Percentiles rank a stretch among this genome's conserved stretches.
phyloP scores from a whole-genome alignment of 1,140 invertebrate species.

The Drosophila serrata region DNA sequence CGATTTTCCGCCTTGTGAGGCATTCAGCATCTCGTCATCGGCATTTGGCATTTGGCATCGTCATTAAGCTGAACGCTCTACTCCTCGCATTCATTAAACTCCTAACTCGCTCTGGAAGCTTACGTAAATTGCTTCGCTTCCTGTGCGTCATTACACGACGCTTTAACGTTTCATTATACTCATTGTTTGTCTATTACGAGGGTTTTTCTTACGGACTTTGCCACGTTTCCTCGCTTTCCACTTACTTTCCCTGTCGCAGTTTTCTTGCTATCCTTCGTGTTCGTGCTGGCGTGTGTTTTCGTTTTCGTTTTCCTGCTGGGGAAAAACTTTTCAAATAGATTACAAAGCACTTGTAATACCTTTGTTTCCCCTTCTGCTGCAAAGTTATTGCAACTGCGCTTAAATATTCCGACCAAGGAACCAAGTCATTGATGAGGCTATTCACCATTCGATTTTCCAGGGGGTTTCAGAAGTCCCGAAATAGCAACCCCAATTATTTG shows the following conservation, averaged over 20 bases:
- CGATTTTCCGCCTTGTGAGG: constrained; percentile 16
- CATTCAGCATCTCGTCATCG: not conserved
- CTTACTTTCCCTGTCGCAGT: not conserved
- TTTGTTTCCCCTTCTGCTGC: constrained; percentile 47
- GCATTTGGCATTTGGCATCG: constrained; percentile 16
- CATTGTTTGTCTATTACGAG: constrained; percentile 75
- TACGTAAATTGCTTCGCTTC: constrained; percentile 71
- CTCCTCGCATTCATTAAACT: constrained; percentile 60
- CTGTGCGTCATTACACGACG: constrained; percentile 70
- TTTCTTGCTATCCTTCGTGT: constrained; percentile 36
- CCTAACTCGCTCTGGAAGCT: constrained; percentile 51
- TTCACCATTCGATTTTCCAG: constrained; percentile 20
- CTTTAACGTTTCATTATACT: constrained; percentile 66
- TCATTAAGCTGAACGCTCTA: constrained; percentile 69
- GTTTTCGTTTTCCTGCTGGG: constrained; percentile 38
- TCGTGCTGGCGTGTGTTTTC: constrained; percentile 32
- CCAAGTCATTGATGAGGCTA: constrained; percentile 62
- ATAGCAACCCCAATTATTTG: constrained; percentile 13
- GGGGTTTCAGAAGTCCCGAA: not conserved
- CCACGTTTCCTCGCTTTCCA: constrained; percentile 1
- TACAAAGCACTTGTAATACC: constrained; percentile 76
- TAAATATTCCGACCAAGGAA: constrained; percentile 47
- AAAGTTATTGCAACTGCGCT: constrained; percentile 79
- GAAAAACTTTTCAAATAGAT: constrained; percentile 77
- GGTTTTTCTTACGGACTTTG: constrained; percentile 48